Conservation (phyloP, 2,113 vertebrate species). For the Echinops telfairi region DNA sequence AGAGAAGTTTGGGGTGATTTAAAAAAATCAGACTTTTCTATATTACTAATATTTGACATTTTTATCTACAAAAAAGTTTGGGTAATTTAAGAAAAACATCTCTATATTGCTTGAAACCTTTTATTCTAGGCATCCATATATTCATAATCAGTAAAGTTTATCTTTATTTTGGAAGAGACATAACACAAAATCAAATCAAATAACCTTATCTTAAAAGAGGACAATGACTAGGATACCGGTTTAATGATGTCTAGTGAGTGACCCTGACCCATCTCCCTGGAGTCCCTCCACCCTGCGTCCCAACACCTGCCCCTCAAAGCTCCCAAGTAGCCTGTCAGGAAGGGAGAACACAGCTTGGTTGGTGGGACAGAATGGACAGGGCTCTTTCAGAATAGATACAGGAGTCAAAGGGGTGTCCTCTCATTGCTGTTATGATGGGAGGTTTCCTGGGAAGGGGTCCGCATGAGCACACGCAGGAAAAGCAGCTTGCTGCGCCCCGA, state of each 20-base stretch:
- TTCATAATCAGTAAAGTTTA: too few species aligned
- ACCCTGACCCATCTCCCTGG: background rate
- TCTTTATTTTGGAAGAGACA: background rate
- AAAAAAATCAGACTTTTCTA: too few species aligned
- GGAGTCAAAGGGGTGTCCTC: background rate
- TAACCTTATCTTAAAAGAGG: background rate
- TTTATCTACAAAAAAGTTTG: background rate
- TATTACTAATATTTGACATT: too few species aligned
- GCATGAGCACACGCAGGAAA: background rate
- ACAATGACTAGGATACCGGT: background rate
- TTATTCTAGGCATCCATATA: too few species aligned
- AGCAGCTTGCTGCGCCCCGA: background rate
- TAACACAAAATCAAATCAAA: constrained; percentile 52
- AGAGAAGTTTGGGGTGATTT: too few species aligned
- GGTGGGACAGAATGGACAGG: background rate
- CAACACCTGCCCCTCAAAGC: background rate
- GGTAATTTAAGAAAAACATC: background rate
- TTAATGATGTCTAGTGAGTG: background rate
- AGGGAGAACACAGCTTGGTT: background rate
- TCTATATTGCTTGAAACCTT: constrained; percentile 34
- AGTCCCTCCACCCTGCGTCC: background rate
- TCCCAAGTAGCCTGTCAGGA: too few species aligned
- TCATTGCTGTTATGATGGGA: background rate
- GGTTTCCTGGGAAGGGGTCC: constrained; percentile 3
- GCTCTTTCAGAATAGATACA: background rate